Conservation (phyloP, 2,797 vertebrate genomes). For the Discoglossus pictus region DNA sequence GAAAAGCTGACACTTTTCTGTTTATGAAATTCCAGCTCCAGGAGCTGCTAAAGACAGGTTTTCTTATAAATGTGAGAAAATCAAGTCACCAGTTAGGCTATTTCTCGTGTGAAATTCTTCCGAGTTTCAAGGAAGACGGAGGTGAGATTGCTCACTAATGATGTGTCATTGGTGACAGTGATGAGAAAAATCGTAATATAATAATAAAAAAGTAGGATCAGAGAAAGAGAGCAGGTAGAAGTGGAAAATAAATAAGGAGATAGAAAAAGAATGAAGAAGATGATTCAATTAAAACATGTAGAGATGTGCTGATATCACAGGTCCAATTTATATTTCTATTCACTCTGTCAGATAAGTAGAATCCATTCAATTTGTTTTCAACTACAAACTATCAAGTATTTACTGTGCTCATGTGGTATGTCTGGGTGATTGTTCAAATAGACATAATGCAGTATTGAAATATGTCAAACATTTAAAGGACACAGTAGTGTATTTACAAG, state of each 20-base stretch:
- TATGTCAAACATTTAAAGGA: no score
- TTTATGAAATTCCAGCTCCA: conserved; percentile 31
- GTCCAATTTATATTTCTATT: background rate
- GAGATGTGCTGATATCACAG: background rate
- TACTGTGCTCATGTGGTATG: no score
- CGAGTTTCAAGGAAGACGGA: conserved; percentile 3
- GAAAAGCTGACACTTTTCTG: conserved; percentile 37
- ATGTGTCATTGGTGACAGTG: conserved; percentile 38
- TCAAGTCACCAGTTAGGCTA: conserved; percentile 20
- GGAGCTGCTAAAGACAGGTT: conserved; percentile 32
- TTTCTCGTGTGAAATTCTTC: conserved; percentile 35
- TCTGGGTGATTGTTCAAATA: no score
- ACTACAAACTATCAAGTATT: background rate
- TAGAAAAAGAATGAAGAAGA: conserved; percentile 22
- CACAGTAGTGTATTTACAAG: no score
- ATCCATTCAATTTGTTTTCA: background rate
- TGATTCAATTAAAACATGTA: conserved; percentile 10
- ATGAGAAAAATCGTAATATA: conserved; percentile 2
- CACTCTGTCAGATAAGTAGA: background rate
- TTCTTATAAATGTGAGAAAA: conserved; percentile 28
- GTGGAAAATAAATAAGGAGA: conserved; percentile 6
- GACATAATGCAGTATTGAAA: no score
- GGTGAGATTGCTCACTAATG: conserved; percentile 37
- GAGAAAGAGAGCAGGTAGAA: conserved; percentile 14
- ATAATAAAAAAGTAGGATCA: conserved; percentile 22